Conservation (phyloP, 1,140 invertebrate genomes). For the Zaprionus kolodkinae region DNA sequence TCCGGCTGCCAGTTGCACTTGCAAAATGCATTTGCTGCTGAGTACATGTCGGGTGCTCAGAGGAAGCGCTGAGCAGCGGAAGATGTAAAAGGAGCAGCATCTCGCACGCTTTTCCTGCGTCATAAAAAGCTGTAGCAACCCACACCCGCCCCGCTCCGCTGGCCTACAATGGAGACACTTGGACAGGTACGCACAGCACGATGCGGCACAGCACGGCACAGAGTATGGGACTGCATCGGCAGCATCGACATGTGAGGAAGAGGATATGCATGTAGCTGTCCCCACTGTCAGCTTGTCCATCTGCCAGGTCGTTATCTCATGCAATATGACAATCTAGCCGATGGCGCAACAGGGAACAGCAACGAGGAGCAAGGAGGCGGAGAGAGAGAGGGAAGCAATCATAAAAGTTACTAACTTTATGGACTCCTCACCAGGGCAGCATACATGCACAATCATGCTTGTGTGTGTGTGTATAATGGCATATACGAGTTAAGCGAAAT, state of each 20-base stretch:
- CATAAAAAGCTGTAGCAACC: slow-evolving; percentile 36
- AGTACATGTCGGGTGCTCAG: slow-evolving; percentile 37
- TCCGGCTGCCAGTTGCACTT: slow-evolving; percentile 29
- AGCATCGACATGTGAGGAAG: slow-evolving; percentile 51
- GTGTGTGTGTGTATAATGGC: slow-evolving; percentile 46
- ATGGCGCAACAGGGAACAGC: slow-evolving; percentile 24
- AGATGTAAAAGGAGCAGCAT: slow-evolving; percentile 49
- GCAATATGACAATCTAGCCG: slow-evolving; percentile 73
- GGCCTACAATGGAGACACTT: slow-evolving; percentile 17
- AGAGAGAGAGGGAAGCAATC: slow-evolving; percentile 34
- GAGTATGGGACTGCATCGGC: slow-evolving; percentile 1
- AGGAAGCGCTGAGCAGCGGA: slow-evolving; percentile 42
- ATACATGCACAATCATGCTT: neutral
- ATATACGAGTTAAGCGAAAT: slow-evolving; percentile 66
- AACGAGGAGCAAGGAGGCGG: slow-evolving; percentile 15
- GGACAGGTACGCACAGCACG: slow-evolving; percentile 17
- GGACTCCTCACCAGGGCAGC: slow-evolving; percentile 8
- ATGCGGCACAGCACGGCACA: neutral
- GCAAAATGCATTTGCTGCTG: slow-evolving; percentile 59
- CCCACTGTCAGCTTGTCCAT: slow-evolving; percentile 59
- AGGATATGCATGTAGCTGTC: slow-evolving; percentile 54
- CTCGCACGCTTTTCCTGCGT: slow-evolving; percentile 42
- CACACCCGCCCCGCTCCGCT: neutral
- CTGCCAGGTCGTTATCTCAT: slow-evolving; percentile 66
- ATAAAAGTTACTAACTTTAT: slow-evolving; percentile 58